These are phyloP conservation scores for Haplotaxodon microlepis DNA, from an alignment of 2,113 vertebrate species.

Conservation along the genomic window DNA sequence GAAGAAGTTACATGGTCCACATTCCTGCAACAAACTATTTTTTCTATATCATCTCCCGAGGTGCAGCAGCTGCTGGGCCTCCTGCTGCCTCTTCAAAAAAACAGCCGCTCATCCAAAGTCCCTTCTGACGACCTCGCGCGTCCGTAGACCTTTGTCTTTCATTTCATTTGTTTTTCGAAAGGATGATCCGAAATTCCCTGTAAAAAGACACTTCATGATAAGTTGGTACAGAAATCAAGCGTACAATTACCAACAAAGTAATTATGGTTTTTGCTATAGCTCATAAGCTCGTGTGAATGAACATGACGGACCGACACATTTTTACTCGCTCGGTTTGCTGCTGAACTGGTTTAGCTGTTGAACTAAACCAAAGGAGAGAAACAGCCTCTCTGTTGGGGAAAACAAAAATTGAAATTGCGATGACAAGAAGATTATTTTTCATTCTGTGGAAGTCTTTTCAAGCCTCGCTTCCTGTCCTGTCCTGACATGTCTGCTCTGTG, in stretches of 20 bases:
- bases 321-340: background rate
- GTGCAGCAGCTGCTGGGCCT: background rate
- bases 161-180: background rate
- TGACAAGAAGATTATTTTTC: background rate
- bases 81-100: background rate
- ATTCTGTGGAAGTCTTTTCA: background rate
- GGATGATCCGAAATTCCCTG: background rate
- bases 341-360: background rate
- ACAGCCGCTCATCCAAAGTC: background rate
- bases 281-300: background rate
- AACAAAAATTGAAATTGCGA: background rate
- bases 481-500: background rate
- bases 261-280: background rate
- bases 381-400: background rate
- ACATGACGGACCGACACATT: rapidly evolving
- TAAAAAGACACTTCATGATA: background rate
- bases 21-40: background rate
- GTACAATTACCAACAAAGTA: background rate
- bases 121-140: background rate
- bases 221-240: background rate
- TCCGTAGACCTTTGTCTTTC: background rate
- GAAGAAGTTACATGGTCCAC: too few relatives aligned
- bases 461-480: background rate
- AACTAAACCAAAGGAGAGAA: background rate
- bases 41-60: background rate